phyloP scores from a whole-genome alignment of 2,797 vertebrate genomes.

The Paramormyrops hopkinsi region DNA sequence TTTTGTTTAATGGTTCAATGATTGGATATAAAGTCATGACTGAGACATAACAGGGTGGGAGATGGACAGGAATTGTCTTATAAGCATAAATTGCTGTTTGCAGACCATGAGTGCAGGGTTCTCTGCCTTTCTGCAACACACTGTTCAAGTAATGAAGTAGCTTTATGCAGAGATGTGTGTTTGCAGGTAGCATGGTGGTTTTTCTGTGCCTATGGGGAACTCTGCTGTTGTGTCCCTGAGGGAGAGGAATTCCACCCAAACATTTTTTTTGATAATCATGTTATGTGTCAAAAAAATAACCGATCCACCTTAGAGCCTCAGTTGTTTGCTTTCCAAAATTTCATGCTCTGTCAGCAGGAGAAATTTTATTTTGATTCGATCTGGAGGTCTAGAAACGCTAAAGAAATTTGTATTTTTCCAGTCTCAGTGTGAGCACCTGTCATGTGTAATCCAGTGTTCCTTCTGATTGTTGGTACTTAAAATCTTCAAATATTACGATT shows the following conservation, averaged over 20 bases:
- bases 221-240: neutral
- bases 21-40: neutral
- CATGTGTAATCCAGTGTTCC: neutral
- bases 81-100: neutral
- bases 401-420: neutral
- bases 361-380: conserved; percentile 2
- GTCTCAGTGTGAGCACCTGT: neutral
- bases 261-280: neutral
- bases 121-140: neutral
- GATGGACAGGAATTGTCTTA: neutral
- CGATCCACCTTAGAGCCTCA: neutral
- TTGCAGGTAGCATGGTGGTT: neutral
- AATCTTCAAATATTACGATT: neutral
- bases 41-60: neutral
- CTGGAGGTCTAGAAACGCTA: neutral
- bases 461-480: neutral
- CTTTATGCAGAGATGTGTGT: neutral
- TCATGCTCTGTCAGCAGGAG: neutral
- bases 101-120: neutral
- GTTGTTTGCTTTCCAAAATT: neutral
- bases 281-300: neutral
- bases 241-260: neutral
- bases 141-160: neutral
- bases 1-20: neutral
- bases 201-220: neutral